Evolutionary conservation across 2,113 vertebrate species (phyloP).

Genomic region (Psittacula cyanocephala): DNA sequence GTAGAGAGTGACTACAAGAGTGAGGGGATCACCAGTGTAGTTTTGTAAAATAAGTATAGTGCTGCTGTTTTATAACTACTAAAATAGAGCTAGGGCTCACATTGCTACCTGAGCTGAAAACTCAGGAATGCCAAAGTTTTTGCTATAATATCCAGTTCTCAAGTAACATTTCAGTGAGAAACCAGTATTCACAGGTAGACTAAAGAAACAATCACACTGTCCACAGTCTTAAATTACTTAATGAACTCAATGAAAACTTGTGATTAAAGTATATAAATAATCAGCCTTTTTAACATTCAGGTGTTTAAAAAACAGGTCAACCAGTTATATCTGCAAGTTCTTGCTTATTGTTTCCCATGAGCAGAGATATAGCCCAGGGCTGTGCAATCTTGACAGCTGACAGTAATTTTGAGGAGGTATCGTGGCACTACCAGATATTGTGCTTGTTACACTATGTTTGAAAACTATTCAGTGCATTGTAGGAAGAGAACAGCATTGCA

Average conservation of each 20-base stretch:
- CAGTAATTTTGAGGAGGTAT: not conserved
- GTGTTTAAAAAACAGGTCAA: not conserved
- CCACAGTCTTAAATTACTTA: not conserved
- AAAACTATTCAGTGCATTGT: not conserved
- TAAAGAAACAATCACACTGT: not conserved
- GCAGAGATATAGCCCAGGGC: not conserved
- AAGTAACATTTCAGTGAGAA: not conserved
- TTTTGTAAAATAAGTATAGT: not conserved
- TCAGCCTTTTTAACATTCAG: not conserved
- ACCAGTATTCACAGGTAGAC: not conserved
- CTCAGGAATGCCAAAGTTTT: not conserved
- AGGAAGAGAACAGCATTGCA: not conserved
- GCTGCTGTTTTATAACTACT: not conserved
- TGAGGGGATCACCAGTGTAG: not conserved
- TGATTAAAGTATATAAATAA: not conserved
- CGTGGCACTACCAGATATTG: not conserved
- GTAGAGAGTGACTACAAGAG: not conserved
- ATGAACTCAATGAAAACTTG: not conserved
- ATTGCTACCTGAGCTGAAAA: not conserved
- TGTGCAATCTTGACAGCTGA: not conserved
- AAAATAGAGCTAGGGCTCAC: not conserved
- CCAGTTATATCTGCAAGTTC: not conserved
- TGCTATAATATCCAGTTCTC: not conserved
- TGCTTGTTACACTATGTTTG: not conserved
- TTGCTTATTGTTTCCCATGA: not conserved